Evolutionary conservation across 2,113 vertebrate genomes (phyloP).

Genomic region (Astatoreochromis straeleni): DNA sequence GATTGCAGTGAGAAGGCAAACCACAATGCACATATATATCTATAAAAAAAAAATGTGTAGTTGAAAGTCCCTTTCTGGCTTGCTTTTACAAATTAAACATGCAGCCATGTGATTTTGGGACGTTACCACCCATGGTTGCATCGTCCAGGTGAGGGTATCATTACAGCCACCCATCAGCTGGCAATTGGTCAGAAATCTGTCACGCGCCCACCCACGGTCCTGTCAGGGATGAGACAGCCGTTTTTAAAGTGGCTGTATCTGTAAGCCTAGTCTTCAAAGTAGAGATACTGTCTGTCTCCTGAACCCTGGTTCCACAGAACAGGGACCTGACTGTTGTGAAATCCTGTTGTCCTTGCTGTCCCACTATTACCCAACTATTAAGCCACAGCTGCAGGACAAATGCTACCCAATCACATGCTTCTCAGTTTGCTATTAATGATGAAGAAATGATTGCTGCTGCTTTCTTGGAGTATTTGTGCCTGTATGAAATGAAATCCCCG

Average conservation of each 20-base stretch:
- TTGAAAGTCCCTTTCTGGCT: no score
- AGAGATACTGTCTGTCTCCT: neutral
- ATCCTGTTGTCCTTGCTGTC: neutral
- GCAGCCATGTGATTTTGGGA: no score
- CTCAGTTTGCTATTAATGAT: neutral
- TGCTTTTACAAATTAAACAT: no score
- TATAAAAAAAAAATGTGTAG: no score
- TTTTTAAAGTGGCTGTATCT: neutral
- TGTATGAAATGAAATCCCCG: fast-evolving
- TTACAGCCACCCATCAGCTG: neutral
- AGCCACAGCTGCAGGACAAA: neutral
- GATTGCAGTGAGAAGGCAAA: no score
- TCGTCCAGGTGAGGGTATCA: neutral
- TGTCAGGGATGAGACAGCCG: fast-evolving
- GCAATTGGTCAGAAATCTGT: fast-evolving
- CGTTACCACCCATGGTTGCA: neutral
- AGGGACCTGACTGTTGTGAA: fast-evolving
- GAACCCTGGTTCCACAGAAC: neutral
- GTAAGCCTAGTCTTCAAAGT: neutral
- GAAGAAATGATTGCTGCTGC: neutral
- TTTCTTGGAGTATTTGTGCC: neutral
- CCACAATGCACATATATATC: no score
- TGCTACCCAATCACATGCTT: neutral
- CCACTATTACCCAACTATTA: neutral
- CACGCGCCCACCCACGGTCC: fast-evolving